Base-by-base conservation (phyloP, 2,888 invertebrate species). In the Deilephila elpenor region DNA sequence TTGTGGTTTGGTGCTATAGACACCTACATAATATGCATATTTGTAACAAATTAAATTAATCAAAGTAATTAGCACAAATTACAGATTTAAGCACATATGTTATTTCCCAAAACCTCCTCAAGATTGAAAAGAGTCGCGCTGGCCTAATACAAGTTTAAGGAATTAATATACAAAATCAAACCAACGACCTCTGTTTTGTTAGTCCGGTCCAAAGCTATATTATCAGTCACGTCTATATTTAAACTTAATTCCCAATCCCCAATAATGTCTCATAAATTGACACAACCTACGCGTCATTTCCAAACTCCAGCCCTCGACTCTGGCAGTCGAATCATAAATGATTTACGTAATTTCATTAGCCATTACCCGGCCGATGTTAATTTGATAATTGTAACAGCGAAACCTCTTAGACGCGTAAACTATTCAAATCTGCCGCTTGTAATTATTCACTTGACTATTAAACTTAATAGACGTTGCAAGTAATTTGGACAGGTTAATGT, bases 401-500 rank as follows among this genome's bases (percentile, higher is more conserved):
- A 67, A 67, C 19, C 59, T 67, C 62, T 62, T 62, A 72, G 37
- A 37, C 29, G 67, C 14, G 67, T 67, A 29, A 56, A 64, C 72
- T 44, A 67, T 73, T 67, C 67, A 67, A 67, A 73, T 71, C 37
- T 25, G 60, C 19, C 4, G 51, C 34, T n/a, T 71, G 62, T 73
- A 71, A 71, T 73, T 73, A 71, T 70, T 53, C 73, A 73, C 53
- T 34, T 25, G 53, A 14, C 71, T 71, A 73, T 73, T 73, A 71
- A 71, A 71, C 71, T 62, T 56, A 71, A 73, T 71, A 71, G 62
- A 29, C 37, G 60, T 70, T 56, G 60, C 60, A 20, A 61, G 64
- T 73, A 71, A 73, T 62, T 59, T 56, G 53, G 19, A n/a, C 56
- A 60, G 70, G 60, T 64, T 71, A 73, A 62, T 71, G 53, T 51